Percentiles rank a stretch among this genome's conserved stretches.
These are phyloP conservation scores for Dipodomys stephensi DNA, from an alignment of 2,113 vertebrate species.

Conservation along the genomic window DNA sequence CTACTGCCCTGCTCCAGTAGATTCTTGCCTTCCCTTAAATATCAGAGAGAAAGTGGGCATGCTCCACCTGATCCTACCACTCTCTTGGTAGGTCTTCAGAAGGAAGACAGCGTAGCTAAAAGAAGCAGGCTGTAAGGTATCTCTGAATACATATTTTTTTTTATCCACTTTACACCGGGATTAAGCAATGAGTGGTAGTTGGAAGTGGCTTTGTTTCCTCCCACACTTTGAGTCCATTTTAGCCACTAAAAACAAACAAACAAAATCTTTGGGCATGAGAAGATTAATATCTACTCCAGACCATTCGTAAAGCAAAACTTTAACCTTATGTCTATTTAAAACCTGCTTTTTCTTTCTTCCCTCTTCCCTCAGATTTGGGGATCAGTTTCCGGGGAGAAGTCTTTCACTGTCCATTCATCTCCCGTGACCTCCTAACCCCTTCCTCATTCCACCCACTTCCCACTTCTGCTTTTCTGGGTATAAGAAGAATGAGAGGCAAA, in stretches of 20 bases:
- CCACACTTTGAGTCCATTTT: background rate
- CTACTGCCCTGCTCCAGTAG: background rate
- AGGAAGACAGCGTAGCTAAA: background rate
- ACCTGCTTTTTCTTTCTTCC: background rate
- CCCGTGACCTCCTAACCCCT: background rate
- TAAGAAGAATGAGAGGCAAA: background rate
- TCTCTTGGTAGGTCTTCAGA: background rate
- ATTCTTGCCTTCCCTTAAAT: background rate
- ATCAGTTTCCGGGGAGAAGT: background rate
- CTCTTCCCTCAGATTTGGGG: background rate
- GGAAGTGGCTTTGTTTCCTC: background rate
- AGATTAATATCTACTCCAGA: background rate
- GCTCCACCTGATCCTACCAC: background rate
- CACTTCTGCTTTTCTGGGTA: background rate
- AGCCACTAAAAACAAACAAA: background rate
- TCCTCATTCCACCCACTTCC: background rate
- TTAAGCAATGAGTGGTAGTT: background rate
- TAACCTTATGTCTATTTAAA: background rate
- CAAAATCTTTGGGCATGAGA: constrained; percentile 1
- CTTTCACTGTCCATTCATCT: background rate
- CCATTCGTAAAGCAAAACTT: constrained; percentile 13
- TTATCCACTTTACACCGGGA: background rate
- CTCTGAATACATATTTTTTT: background rate
- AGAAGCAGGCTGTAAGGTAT: background rate
- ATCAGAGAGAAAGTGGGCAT: background rate